These are phyloP conservation scores for Sciaenops ocellatus DNA, from an alignment of 2,797 vertebrate species.

Conservation along the genomic window DNA sequence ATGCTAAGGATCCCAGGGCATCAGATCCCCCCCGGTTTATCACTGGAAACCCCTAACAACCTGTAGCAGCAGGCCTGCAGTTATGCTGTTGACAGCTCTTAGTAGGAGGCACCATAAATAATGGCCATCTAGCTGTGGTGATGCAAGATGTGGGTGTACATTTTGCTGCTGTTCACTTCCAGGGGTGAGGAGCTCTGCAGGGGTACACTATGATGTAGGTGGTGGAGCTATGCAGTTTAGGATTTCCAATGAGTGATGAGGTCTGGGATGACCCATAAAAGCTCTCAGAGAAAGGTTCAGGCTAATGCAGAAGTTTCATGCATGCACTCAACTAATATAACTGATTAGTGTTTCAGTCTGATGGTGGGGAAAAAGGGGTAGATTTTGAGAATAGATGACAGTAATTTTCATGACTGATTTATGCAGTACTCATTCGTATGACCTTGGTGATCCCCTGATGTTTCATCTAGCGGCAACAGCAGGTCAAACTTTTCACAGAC, in stretches of 20 bases:
- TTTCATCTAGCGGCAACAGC: background rate
- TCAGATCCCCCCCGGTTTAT: conserved; percentile 48
- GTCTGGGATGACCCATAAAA: background rate
- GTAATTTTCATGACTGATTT: background rate
- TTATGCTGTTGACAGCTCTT: conserved; percentile 50
- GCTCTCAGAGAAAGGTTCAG: conserved; percentile 6
- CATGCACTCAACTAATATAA: background rate
- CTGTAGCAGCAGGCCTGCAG: conserved; percentile 61
- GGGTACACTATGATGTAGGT: conserved; percentile 21
- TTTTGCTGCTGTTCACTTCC: conserved; percentile 44
- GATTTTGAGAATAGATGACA: background rate
- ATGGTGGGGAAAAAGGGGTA: background rate
- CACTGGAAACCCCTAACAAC: conserved; percentile 58
- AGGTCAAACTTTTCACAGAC: background rate
- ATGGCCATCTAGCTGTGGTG: conserved; percentile 43
- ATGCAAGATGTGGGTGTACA: conserved; percentile 44
- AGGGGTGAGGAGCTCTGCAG: conserved; percentile 32
- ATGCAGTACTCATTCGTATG: background rate
- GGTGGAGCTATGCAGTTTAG: conserved; percentile 21
- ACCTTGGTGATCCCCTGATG: background rate
- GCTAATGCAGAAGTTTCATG: conserved; percentile 1
- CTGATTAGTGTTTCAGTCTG: background rate
- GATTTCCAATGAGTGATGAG: conserved; percentile 38
- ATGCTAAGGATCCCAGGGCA: conserved; percentile 48
- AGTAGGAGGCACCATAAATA: conserved; percentile 58